Evolutionary conservation across 2,888 invertebrate genomes (phyloP), one percentile per base, ranked within the genome.

Genomic region (Eupithecia centaureata): DNA sequence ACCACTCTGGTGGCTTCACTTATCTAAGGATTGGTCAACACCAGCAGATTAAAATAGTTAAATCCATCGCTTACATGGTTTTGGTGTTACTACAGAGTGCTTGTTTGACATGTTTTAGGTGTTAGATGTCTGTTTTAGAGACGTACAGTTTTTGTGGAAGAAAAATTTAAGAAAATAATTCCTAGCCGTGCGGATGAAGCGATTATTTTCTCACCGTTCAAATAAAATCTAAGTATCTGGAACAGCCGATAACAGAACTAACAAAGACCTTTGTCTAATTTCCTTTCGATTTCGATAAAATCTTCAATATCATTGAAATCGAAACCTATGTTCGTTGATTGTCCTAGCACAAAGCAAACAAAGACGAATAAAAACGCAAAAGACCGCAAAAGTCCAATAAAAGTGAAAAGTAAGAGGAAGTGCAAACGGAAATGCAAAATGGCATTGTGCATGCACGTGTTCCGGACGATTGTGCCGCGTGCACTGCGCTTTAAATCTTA

Each of bases 381-480:
- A 57, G 30, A 57, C 30, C 57, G 57, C 57, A 57, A 56, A 56
- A 64, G 64, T 69, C 85, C 78, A 86, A 90, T 91, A 91, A 93
- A 91, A 92, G 92, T 91, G 90, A 92, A 93, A 92, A 90, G 86
- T 84, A 76, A 86, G 87, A 92, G 93, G 93, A 93, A 93, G 92
- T 93, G 92, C 93, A 89, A 86, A 84, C 92, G 93, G 93, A 93
- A 93, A 93, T 93, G 93, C 93, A 93, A 92, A 93, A 89, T 89
- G 85, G 82, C 84, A 89, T 93, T 93, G 91, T 92, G 92, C 91
- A 90, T 91, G 91, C 93, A 92, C 93, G 93, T 92, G 93, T 91
- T 89, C 92, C 92, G 91, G 90, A 79, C 79, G 88, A 90, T 91
- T 91, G 89, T 90, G 84, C 84, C 30, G n/a, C 3, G 28, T 57